Evolutionary conservation across 2,888 invertebrate species (phyloP).

Genomic region (Phragmatobia fuliginosa): DNA sequence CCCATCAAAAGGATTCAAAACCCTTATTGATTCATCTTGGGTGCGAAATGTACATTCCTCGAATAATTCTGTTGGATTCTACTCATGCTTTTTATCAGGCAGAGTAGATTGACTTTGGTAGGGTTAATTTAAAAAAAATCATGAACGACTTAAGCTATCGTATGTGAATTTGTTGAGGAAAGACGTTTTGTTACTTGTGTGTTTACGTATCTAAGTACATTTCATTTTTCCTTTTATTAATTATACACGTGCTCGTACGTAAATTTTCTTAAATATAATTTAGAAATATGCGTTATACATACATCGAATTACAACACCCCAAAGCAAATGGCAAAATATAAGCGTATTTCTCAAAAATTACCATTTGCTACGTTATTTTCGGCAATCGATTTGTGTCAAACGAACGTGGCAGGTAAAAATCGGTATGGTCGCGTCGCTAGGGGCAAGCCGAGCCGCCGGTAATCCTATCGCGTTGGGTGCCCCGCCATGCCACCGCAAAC

Average conservation of each 20-base stretch:
- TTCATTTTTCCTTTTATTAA: neutral
- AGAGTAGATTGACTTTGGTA: no score
- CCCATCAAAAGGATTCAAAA: no score
- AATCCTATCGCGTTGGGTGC: conserved; percentile 73
- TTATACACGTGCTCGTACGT: neutral
- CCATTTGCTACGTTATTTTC: conserved; percentile 71
- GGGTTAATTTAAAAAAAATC: no score
- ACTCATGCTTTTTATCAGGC: no score
- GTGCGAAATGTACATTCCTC: no score
- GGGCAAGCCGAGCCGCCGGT: conserved; percentile 63
- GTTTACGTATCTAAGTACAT: neutral
- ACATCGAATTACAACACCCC: conserved; percentile 2
- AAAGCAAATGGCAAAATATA: conserved; percentile 31
- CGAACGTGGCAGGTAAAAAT: conserved; percentile 69
- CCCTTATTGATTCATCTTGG: no score
- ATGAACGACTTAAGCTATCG: neutral
- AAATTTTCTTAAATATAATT: conserved; percentile 2
- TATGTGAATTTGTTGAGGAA: neutral
- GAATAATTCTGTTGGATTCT: no score
- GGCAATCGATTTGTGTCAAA: conserved; percentile 74
- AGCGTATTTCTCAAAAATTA: conserved; percentile 65
- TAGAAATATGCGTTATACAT: neutral
- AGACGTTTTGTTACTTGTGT: neutral
- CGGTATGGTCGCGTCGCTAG: conserved; percentile 63
- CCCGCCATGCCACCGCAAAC: conserved; percentile 77